These are phyloP conservation scores for Pipa parva DNA, from an alignment of 2,113 vertebrate species.

Conservation along the genomic window DNA sequence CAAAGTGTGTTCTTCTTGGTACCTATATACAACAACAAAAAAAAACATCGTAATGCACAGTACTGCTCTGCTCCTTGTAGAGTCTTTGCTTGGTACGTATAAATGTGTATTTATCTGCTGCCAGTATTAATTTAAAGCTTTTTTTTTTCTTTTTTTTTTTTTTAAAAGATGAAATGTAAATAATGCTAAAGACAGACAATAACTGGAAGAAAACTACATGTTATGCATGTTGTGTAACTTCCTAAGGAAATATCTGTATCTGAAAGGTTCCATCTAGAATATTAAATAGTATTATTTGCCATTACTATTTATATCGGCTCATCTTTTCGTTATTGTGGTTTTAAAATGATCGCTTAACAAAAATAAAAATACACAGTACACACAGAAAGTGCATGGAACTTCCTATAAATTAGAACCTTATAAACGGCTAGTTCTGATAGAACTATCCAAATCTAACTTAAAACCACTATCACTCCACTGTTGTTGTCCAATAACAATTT, in stretches of 20 bases:
- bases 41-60: conserved; percentile 55
- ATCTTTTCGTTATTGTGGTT: background rate
- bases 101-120: conserved; percentile 53
- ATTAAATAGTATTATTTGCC: conserved; percentile 87
- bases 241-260: conserved; percentile 42
- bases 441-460: too few species aligned
- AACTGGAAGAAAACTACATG: conserved; percentile 61
- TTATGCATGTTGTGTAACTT: conserved; percentile 71
- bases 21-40: conserved; percentile 44
- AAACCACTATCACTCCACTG: too few species aligned
- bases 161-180: conserved; percentile 58
- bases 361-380: too few species aligned
- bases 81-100: conserved; percentile 63
- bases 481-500: too few species aligned
- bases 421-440: too few species aligned
- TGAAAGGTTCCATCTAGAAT: conserved; percentile 66
- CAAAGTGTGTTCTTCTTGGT: conserved; percentile 8
- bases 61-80: conserved; percentile 52
- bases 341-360: too few species aligned
- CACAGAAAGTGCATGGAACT: too few species aligned
- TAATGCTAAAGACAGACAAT: conserved; percentile 52
- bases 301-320: conserved; percentile 34
- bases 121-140: conserved; percentile 70
- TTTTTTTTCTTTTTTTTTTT: conserved; percentile 51
- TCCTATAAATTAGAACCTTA: too few species aligned